Conservation (phyloP, 2,888 invertebrate genomes). For the Habroteleia sp. region DNA sequence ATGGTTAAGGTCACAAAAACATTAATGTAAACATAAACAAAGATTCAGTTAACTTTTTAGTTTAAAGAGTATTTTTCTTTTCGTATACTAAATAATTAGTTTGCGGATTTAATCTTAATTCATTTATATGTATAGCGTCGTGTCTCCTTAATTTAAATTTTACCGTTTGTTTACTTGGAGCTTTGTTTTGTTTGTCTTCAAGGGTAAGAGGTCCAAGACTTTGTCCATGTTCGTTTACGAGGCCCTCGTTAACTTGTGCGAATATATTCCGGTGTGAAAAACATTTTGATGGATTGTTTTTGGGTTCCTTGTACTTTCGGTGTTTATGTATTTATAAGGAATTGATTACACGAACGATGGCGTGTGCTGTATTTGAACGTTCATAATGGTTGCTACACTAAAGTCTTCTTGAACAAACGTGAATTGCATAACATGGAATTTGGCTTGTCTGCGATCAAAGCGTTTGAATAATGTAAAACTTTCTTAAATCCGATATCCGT, state of each 20-base stretch:
- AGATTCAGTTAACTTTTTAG: too few species aligned
- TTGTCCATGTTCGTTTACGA: conserved; percentile 41
- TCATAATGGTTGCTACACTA: conserved; percentile 24
- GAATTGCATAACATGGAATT: conserved; percentile 46
- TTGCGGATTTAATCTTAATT: too few species aligned
- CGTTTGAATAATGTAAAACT: conserved; percentile 11
- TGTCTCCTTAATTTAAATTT: conserved; percentile 31
- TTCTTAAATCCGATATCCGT: conserved; percentile 27
- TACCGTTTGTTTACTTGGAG: conserved; percentile 24
- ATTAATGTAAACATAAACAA: too few species aligned
- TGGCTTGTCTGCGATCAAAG: neutral
- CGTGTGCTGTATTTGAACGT: conserved; percentile 25
- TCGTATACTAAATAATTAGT: too few species aligned
- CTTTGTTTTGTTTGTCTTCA: conserved; percentile 34
- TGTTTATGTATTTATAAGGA: conserved; percentile 37
- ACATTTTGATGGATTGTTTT: conserved; percentile 44
- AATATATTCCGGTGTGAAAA: conserved; percentile 22
- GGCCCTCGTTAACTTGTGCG: conserved; percentile 35
- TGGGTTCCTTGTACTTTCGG: conserved; percentile 37
- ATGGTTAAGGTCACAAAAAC: too few species aligned
- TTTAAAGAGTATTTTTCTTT: too few species aligned
- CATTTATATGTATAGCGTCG: neutral
- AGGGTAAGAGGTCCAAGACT: conserved; percentile 32
- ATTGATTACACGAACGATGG: conserved; percentile 44
- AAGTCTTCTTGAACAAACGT: conserved; percentile 25